Conservation (phyloP, 2,797 vertebrate genomes). For the Falco cherrug region DNA sequence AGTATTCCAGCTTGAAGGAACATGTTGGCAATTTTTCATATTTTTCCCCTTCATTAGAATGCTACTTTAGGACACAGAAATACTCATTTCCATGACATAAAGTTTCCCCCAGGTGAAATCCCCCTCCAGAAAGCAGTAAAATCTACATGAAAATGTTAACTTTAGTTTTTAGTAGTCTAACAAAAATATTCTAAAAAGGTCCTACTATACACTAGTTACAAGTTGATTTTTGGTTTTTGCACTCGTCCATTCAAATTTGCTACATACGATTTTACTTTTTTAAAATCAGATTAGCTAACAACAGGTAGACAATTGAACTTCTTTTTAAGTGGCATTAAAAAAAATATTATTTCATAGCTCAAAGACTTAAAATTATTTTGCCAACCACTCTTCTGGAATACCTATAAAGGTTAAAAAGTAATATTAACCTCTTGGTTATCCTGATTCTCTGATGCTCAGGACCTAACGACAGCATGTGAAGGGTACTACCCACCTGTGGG, state of each 20-base stretch:
- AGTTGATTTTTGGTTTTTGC: not conserved
- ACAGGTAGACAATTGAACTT: not conserved
- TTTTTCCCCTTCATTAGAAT: not conserved
- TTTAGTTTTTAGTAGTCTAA: not conserved
- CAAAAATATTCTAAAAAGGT: not conserved
- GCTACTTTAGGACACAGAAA: constrained; percentile 1
- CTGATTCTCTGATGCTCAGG: not conserved
- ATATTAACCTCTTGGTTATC: not conserved
- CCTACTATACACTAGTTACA: not conserved
- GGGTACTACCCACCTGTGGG: too few relatives aligned
- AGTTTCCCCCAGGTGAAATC: not conserved
- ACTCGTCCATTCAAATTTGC: not conserved
- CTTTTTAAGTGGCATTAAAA: not conserved
- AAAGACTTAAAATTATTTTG: not conserved
- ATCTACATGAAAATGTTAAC: not conserved
- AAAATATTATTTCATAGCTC: not conserved
- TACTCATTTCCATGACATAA: not conserved
- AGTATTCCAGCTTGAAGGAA: not conserved
- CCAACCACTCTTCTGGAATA: not conserved
- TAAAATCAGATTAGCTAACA: not conserved
- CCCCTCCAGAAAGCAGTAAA: not conserved
- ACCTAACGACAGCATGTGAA: not conserved
- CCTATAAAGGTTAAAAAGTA: not conserved
- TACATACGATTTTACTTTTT: not conserved
- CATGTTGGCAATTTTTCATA: not conserved